Conservation (phyloP, 2,797 vertebrate species). For the Limnodromus scolopaceus region DNA sequence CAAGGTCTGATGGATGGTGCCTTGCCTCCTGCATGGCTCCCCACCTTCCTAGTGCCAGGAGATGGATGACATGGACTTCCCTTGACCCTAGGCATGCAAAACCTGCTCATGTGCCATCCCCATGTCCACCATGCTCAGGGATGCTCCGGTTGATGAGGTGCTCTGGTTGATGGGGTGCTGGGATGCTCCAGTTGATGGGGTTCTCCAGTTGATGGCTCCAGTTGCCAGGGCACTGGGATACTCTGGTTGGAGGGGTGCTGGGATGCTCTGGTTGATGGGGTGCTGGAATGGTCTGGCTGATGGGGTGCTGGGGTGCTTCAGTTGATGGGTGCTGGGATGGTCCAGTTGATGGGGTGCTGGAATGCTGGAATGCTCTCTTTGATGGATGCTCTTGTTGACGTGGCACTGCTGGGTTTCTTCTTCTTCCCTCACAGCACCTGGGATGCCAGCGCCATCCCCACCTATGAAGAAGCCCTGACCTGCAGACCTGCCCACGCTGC, state of each 20-base stretch:
- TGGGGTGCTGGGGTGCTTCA: not conserved
- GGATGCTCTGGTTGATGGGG: not conserved
- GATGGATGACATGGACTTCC: not conserved
- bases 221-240: not conserved
- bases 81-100: not conserved
- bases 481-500: conserved; percentile 70
- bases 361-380: too few species aligned
- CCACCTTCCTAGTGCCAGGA: not conserved
- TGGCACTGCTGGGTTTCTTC: not conserved
- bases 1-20: not conserved
- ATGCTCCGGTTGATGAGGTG: too few species aligned
- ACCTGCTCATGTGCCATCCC: fast-evolving
- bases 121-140: not conserved
- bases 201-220: fast-evolving
- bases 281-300: not conserved
- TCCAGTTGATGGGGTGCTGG: fast-evolving
- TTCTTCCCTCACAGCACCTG: conserved; percentile 71
- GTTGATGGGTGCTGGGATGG: not conserved
- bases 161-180: not conserved
- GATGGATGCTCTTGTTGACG: fast-evolving
- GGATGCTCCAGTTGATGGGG: not conserved
- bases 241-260: not conserved
- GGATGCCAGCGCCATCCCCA: conserved; percentile 79
- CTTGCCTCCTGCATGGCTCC: not conserved
- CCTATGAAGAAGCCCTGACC: conserved; percentile 71